A percentile compares a stretch with the other conserved stretches of the same genome.
Evolutionary conservation across 1,140 invertebrate species (phyloP).

Genomic region (Saccostrea glomerata): DNA sequence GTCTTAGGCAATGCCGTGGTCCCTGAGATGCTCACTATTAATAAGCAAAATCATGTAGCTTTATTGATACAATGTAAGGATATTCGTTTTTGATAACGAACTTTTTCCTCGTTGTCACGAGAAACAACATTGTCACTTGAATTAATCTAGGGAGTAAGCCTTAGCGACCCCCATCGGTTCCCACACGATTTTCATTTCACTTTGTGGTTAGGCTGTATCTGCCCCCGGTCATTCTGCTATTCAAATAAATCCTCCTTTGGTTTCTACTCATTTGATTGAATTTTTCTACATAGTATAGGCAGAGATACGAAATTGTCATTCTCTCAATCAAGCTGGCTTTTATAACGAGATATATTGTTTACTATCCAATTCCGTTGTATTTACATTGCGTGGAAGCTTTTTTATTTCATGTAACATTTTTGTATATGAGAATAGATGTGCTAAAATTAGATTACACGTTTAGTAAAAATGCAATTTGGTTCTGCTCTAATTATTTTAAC

Average conservation of each 20-base stretch:
- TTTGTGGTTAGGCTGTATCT: background rate
- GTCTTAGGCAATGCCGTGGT: background rate
- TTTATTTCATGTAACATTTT: background rate
- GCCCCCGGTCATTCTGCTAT: constrained; percentile 9
- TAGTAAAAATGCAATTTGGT: background rate
- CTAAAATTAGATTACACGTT: background rate
- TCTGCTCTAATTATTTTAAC: background rate
- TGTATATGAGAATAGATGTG: background rate
- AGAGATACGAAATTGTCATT: constrained; percentile 1
- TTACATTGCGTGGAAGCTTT: background rate
- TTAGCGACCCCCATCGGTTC: background rate
- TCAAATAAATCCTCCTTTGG: constrained; percentile 24
- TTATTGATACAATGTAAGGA: background rate
- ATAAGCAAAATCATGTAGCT: background rate
- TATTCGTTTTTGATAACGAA: background rate
- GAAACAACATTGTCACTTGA: background rate
- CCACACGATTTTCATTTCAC: background rate
- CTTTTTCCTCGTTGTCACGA: background rate
- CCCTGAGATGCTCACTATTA: background rate
- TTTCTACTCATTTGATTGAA: constrained; percentile 6
- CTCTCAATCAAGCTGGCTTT: constrained; percentile 14
- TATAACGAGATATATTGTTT: background rate
- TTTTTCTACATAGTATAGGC: background rate
- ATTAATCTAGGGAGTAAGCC: background rate
- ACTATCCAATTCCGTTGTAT: background rate